Percentiles rank a stretch among this genome's conserved stretches.
Conservation (phyloP, 2,113 vertebrate genomes). For the Microtus ochrogaster region DNA sequence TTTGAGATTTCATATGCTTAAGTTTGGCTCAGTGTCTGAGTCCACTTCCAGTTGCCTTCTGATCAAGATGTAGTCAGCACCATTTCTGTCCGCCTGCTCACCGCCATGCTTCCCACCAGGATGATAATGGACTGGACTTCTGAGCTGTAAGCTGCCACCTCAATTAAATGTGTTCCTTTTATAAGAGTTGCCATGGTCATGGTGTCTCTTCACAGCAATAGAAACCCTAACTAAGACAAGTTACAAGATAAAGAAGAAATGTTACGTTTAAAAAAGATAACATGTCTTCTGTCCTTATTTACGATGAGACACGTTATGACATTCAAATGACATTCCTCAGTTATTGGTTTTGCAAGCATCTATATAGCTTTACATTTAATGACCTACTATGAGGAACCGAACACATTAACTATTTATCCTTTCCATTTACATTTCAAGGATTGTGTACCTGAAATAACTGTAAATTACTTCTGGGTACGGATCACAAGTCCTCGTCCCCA, state of each 20-base stretch:
- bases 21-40: not conserved
- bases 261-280: not conserved
- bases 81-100: not conserved
- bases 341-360: not conserved
- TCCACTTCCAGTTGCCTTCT: not conserved
- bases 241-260: conserved; percentile 44
- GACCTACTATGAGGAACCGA: conserved; percentile 46
- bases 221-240: not conserved
- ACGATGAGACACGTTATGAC: conserved; percentile 1
- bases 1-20: not conserved
- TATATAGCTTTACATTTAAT: conserved; percentile 46
- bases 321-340: conserved; percentile 43
- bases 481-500: not conserved
- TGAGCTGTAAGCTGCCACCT: not conserved
- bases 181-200: not conserved
- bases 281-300: conserved; percentile 38
- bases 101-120: not conserved
- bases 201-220: not conserved
- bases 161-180: not conserved
- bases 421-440: conserved; percentile 63
- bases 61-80: not conserved
- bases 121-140: not conserved
- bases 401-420: conserved; percentile 67
- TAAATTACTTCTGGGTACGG: conserved; percentile 61
- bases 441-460: conserved; percentile 4